phyloP scores from a whole-genome alignment of 2,113 vertebrate genomes.

The Dasyprocta punctata region DNA sequence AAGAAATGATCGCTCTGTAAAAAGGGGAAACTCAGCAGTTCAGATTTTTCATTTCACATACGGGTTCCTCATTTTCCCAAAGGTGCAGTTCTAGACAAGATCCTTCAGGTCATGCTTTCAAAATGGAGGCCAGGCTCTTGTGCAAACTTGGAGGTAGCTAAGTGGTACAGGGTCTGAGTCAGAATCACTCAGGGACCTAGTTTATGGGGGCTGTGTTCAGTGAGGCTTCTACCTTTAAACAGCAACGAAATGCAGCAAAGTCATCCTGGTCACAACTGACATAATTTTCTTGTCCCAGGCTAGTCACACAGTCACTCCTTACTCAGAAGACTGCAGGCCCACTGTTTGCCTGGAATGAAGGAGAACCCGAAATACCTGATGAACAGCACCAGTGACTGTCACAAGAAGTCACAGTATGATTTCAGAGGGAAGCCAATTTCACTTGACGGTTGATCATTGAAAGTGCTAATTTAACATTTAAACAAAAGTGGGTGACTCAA shows the following conservation, averaged over 20 bases:
- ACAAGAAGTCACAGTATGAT: not conserved
- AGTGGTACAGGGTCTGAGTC: not conserved
- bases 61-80: not conserved
- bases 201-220: not conserved
- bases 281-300: not conserved
- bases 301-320: not conserved
- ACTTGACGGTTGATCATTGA: not conserved
- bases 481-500: not conserved
- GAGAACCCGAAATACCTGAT: not conserved
- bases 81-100: not conserved
- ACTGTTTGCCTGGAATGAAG: not conserved
- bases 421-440: not conserved
- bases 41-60: not conserved
- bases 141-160: not conserved
- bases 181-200: not conserved
- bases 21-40: not conserved
- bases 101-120: not conserved
- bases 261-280: not conserved
- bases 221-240: not conserved
- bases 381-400: not conserved
- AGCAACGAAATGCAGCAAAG: not conserved
- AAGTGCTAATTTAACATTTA: not conserved
- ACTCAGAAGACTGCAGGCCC: not conserved
- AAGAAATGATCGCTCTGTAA: not conserved
- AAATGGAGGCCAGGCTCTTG: not conserved